Percentiles rank a stretch among this genome's conserved stretches.
Conservation (phyloP, 2,113 vertebrate genomes). For the Sclerurus mexicanus region DNA sequence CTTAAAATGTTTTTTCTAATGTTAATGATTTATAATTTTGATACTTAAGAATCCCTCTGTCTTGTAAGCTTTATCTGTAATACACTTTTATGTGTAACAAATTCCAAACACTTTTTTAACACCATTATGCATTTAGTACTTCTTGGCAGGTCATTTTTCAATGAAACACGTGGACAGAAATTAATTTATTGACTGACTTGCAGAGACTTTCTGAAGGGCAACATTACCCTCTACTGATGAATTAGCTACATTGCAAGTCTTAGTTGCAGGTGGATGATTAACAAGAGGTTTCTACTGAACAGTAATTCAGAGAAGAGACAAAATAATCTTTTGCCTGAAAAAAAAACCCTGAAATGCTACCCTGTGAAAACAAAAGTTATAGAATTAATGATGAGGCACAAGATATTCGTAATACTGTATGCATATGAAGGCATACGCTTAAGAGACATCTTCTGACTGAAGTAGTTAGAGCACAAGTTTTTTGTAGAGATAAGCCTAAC, state of each 20-base stretch:
- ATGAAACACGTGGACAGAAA: not conserved
- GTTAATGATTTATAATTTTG: not conserved
- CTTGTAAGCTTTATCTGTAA: not conserved
- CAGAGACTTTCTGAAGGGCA: not conserved
- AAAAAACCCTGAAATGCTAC: not conserved
- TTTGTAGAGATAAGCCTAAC: not conserved
- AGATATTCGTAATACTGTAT: not conserved
- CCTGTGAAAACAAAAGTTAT: not conserved
- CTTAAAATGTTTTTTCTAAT: not conserved
- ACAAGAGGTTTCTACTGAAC: not conserved
- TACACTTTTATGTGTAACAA: not conserved
- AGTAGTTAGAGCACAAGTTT: not conserved
- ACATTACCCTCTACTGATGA: not conserved
- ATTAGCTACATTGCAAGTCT: not conserved
- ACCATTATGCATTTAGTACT: not conserved
- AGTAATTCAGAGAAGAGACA: not conserved
- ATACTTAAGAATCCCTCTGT: not conserved
- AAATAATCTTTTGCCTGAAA: not conserved
- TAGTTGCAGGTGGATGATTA: not conserved
- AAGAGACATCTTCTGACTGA: not conserved
- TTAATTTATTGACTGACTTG: not conserved
- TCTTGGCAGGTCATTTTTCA: not conserved
- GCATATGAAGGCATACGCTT: not conserved
- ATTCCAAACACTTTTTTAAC: not conserved
- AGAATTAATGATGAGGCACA: not conserved